phyloP scores from a whole-genome alignment of 2,113 vertebrate species.

The Vireo altiloquus region DNA sequence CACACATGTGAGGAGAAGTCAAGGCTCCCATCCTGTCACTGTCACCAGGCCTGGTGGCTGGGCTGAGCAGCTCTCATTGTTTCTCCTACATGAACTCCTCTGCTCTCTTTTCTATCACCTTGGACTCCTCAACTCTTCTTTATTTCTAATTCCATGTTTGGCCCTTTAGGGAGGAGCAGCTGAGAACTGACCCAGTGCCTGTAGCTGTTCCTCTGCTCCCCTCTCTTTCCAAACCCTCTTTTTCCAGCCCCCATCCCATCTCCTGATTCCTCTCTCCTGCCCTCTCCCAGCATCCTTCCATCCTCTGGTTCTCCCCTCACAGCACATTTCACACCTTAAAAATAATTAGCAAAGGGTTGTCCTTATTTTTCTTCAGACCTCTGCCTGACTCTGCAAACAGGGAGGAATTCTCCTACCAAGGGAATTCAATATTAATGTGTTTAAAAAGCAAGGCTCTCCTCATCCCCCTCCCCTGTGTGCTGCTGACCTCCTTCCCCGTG shows the following conservation, averaged over 20 bases:
- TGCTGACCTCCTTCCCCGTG: background rate
- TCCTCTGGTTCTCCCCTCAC: background rate
- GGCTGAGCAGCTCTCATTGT: background rate
- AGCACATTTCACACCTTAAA: background rate
- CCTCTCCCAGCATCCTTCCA: background rate
- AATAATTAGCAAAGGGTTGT: background rate
- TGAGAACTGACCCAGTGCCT: background rate
- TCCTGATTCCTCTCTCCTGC: background rate
- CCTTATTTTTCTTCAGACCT: background rate
- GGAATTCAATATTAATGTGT: background rate
- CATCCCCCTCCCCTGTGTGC: background rate
- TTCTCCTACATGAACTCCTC: background rate
- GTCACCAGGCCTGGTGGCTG: background rate
- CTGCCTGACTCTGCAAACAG: background rate
- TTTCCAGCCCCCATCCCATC: background rate
- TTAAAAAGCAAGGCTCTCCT: background rate
- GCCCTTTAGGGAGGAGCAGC: background rate
- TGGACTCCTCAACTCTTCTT: background rate
- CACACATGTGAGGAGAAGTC: fast-evolving
- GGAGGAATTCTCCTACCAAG: background rate
- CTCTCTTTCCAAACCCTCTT: background rate
- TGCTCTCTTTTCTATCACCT: background rate
- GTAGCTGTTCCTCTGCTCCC: background rate
- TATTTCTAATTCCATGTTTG: background rate
- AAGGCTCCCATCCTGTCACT: background rate